Conservation (phyloP, 2,797 vertebrate genomes). For the Tokudaia tokunoshimensis region DNA sequence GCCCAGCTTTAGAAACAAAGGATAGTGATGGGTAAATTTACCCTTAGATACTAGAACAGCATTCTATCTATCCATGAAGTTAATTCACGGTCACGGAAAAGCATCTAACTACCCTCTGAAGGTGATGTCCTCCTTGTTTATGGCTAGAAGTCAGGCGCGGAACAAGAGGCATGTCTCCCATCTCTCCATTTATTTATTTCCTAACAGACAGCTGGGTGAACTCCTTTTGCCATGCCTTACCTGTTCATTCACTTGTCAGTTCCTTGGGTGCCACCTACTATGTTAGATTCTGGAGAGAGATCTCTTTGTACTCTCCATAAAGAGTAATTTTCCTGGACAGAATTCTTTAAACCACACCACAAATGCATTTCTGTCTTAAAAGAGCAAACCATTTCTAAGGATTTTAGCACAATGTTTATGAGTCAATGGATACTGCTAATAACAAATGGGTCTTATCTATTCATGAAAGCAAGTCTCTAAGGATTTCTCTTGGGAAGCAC, state of each 20-base stretch:
- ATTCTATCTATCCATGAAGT: background rate
- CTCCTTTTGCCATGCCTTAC: background rate
- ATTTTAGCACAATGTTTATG: slow-evolving; percentile 76
- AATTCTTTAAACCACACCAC: slow-evolving; percentile 54
- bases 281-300: background rate
- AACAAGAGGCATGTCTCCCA: background rate
- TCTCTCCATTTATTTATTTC: background rate
- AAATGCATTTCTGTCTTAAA: slow-evolving; percentile 68
- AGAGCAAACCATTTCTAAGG: slow-evolving; percentile 72
- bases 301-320: slow-evolving; percentile 3
- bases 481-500: slow-evolving; percentile 78
- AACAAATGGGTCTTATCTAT: slow-evolving; percentile 82
- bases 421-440: slow-evolving; percentile 76
- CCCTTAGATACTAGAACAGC: background rate
- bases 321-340: background rate
- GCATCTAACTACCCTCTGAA: background rate
- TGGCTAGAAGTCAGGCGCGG: background rate
- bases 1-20: background rate
- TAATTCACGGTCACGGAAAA: slow-evolving; percentile 48
- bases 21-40: background rate
- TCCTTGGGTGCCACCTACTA: background rate
- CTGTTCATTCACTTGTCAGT: background rate
- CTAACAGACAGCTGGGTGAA: background rate
- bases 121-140: background rate
- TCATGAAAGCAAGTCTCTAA: slow-evolving; percentile 76